Evolutionary conservation across 2,797 vertebrate species (phyloP).

Genomic region (Coranthus polyacanthus): DNA sequence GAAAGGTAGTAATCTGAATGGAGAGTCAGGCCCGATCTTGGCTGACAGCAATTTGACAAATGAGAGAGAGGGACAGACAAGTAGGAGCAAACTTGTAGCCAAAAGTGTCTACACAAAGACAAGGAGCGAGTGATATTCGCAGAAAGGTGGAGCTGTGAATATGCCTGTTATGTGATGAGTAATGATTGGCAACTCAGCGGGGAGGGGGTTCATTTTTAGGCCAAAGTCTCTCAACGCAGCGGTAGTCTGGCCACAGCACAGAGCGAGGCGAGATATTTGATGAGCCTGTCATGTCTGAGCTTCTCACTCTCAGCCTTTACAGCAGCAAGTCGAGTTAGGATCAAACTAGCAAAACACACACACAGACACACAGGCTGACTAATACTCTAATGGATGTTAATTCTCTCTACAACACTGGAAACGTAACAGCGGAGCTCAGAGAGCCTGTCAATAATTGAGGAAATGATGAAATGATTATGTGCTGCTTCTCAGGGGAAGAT

Average conservation of each 20-base stretch:
- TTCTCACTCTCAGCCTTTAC: too few species aligned
- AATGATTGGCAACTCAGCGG: slow-evolving; percentile 49
- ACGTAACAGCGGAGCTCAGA: slow-evolving; percentile 51
- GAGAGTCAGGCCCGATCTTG: background rate
- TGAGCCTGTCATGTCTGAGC: slow-evolving; percentile 50
- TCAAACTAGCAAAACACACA: slow-evolving; percentile 30
- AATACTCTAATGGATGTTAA: slow-evolving; percentile 61
- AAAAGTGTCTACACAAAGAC: slow-evolving; percentile 20
- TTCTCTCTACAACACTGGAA: slow-evolving; percentile 50
- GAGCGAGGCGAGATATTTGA: slow-evolving; percentile 44
- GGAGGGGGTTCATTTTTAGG: slow-evolving; percentile 56
- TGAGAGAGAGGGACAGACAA: background rate
- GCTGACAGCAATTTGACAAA: slow-evolving; percentile 12
- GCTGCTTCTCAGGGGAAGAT: slow-evolving; percentile 24
- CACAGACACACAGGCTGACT: slow-evolving; percentile 11
- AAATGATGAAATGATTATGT: slow-evolving; percentile 72
- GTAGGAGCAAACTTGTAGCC: background rate
- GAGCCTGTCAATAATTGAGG: slow-evolving; percentile 64
- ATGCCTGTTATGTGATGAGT: slow-evolving; percentile 45
- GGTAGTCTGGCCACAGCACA: slow-evolving; percentile 9
- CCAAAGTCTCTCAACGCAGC: slow-evolving; percentile 41
- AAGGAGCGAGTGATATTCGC: slow-evolving; percentile 1
- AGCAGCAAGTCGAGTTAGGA: slow-evolving; percentile 46
- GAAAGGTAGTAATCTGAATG: slow-evolving; percentile 16
- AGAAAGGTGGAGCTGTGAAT: slow-evolving; percentile 8